Evolutionary conservation across 1,140 invertebrate genomes (phyloP), one percentile per base, ranked within the genome.

Genomic region (Eupeodes corollae): DNA sequence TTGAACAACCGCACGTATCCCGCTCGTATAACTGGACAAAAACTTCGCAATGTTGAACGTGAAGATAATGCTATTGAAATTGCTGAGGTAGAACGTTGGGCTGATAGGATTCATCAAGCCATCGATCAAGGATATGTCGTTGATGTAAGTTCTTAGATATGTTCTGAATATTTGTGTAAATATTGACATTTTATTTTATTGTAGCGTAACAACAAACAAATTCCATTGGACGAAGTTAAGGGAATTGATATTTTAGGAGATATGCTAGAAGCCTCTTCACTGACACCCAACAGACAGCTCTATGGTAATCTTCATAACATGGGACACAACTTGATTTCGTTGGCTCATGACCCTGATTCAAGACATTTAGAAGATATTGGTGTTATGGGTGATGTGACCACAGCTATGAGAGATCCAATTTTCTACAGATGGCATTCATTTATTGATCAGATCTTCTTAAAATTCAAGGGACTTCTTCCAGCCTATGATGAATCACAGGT

Each of bases 341-440:
- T 72, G 49, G 67, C 74, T 42, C 80, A 84, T 54, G 82, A 84
- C 61, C 81, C 80, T 1, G 73, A 75, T 12, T 60, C 71, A 35
- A 66, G 72, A 8, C 76, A 78, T 50, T 67, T 80, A 51, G 79
- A 80, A 69, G 69, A 69, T 2, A 78, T 77, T 48, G 68, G 77
- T 38, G 75, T 82, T 0, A 81, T 83, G 67, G 79, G 74, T 11
- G 80, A 83, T 54, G 72, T 77, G n/a, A 75, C 78, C 0, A 82
- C 78, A 10, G 67, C 80, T 1, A 80, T 83, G 78, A 69, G 81
- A 38, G 82, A 84, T 63, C 82, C 82, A 0, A 70, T 81, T 48
- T 84, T 84, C 64, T 84, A 81, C 62, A 73, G 80, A 48, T 81
- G 78, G 78, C 82, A 84, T 54, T 74, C 78, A 8, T 78, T 75